Evolutionary conservation across 2,888 invertebrate species (phyloP), one percentile per base, ranked within the genome.

Genomic region (Coenonympha arcania): DNA sequence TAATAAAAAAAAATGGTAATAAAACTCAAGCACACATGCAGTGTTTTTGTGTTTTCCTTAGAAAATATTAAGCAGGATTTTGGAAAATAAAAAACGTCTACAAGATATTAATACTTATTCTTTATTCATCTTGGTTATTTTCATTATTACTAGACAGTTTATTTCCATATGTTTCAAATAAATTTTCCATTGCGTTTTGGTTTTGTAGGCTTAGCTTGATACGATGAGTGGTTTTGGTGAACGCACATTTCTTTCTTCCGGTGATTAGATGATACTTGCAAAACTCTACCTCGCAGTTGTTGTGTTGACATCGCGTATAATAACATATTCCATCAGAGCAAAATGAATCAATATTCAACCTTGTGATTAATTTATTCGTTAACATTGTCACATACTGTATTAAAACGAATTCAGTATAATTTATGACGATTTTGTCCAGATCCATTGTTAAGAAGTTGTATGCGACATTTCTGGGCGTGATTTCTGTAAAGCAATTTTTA

Each of bases 311-410:
- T 20, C 57, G 42, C n/a, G 64, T 65, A 42, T 73, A 79, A 48
- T 73, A 73, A 57, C 79, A 79, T 22, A 71, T 54, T 6, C 76
- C 76, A 11, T 71, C 65, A 2, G 58, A 52, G 52, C 80, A 81
- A 42, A 67, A 62, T 0, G 73, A 65, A 26, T 73, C 63, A 4
- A 74, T 65, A 28, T 73, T 61, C 20, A 73, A 52, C 44, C 69
- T 61, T 22, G 41, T 57, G 40, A 76, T 65, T 26, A 78, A 55
- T 49, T 57, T 65, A 50, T 78, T 78, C 40, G 73, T 69, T 6
- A 77, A 61, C 20, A 50, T 57, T 2, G 73, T 76, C 37, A 69
- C 67, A 44, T 70, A 71, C 39, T 68, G 56, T 56, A 68, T 63
- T 42, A 76, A 55, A 49, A 66, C 57, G n/a, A 63, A 60, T 6